Percentiles rank a stretch among this genome's conserved stretches.
phyloP scores from a whole-genome alignment of 2,113 vertebrate genomes.

The Corynorhinus townsendii region DNA sequence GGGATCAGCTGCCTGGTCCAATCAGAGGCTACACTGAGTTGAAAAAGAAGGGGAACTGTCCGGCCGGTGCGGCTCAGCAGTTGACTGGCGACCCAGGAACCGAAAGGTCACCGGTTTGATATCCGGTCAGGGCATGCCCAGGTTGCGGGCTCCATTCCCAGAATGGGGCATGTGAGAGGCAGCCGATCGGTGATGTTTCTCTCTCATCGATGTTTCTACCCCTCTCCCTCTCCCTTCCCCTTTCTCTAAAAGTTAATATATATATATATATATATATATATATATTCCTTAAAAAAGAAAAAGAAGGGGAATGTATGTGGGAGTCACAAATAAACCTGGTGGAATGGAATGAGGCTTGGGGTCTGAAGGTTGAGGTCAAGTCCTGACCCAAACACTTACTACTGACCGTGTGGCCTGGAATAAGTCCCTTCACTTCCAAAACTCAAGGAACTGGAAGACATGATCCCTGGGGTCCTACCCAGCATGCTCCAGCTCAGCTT shows the following conservation, averaged over 20 bases:
- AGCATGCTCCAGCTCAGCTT: background rate
- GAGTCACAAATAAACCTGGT: background rate
- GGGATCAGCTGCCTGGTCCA: background rate
- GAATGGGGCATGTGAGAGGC: too few species aligned
- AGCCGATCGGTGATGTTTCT: too few species aligned
- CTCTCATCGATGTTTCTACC: too few species aligned
- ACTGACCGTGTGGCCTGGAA: background rate
- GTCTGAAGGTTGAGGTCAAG: background rate
- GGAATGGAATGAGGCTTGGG: background rate
- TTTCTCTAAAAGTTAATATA: too few species aligned
- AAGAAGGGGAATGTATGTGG: background rate
- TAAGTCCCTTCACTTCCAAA: background rate
- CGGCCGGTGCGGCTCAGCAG: too few species aligned
- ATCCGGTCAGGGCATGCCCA: too few species aligned
- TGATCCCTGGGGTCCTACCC: background rate
- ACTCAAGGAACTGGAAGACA: background rate
- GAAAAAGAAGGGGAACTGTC: background rate
- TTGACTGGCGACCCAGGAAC: too few species aligned
- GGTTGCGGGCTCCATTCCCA: too few species aligned
- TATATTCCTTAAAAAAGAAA: too few species aligned
- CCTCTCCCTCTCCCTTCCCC: too few species aligned
- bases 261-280: too few species aligned
- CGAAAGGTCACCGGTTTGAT: too few species aligned
- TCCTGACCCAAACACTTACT: background rate
- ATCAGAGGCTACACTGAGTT: background rate